Base-by-base conservation (phyloP, 2,797 vertebrate species). In the Syndactyla subalaris region DNA sequence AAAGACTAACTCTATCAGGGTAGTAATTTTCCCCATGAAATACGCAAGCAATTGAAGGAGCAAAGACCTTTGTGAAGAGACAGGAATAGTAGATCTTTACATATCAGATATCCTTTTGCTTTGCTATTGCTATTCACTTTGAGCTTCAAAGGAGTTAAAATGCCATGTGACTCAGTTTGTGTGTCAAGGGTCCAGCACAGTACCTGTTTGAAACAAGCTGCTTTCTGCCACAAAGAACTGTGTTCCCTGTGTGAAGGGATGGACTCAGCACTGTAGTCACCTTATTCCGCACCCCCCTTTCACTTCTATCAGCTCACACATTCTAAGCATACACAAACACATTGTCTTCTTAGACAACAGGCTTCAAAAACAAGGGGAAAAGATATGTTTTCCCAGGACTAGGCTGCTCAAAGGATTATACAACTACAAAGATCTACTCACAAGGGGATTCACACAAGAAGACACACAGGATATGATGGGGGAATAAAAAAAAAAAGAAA, bases 11-110 rank as follows among this genome's bases (percentile, higher is more conserved):
- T 89, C 83, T 92, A 75, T 91, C 95, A 95, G 77, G 85, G 46
- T 84, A 94, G 85, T 87, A 89, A 97, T 97, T 90, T 89, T 96
- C 84, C 83, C 92, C 76, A 70, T 84, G 72, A 96, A 96, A 95
- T 92, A 94, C 6, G 3, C 73, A 80, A 93, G 85, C 93, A 93
- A 96, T 92, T 93, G 93, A 97, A 96, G 63, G 80, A 96, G 57
- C 88, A 95, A 79, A 88, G 71, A 93, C 84, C 81, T 93, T 93
- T 63, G 49, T 5, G 10, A 65, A 62, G 91, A 94, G 29, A 61
- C 1, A 14, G 45, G 22, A 73, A 45, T 24, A 21, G n/a, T 23
- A 0, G 0, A 0, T 7, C 84, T 89, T 92, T 59, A 52, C 24
- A 5, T 32, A 62, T 26, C 4, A 5, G 39, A 55, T 51, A 41